Evolutionary conservation across 2,113 vertebrate genomes (phyloP).

Genomic region (Physeter macrocephalus): DNA sequence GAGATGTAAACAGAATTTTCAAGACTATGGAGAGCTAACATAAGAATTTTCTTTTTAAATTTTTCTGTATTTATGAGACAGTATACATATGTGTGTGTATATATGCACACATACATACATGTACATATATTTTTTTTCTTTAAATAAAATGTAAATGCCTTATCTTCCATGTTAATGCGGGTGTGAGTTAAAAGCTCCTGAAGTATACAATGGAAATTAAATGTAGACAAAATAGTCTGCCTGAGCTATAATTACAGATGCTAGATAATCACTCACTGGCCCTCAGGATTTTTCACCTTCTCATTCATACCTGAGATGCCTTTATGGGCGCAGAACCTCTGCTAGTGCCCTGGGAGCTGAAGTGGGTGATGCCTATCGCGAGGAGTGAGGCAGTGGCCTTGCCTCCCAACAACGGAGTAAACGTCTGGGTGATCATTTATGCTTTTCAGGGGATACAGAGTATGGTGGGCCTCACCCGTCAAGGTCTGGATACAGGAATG

Average conservation of each 20-base stretch:
- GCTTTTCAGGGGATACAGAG: not conserved
- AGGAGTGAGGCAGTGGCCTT: not conserved
- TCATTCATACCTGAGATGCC: not conserved
- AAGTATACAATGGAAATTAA: not conserved
- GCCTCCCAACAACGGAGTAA: not conserved
- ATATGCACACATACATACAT: not conserved
- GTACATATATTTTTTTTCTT: not conserved
- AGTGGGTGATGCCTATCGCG: accelerated
- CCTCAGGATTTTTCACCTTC: not conserved
- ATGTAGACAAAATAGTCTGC: not conserved
- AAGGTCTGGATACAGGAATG: not conserved
- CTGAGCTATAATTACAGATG: not conserved
- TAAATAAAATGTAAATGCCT: not conserved
- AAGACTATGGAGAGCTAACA: not conserved
- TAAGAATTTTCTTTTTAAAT: not conserved
- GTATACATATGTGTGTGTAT: not conserved
- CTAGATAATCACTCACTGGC: not conserved
- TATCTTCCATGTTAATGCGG: not conserved
- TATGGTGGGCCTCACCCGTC: accelerated
- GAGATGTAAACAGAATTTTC: conserved; percentile 15
- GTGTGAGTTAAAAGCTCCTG: not conserved
- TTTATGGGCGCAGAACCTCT: not conserved
- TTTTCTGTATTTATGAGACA: not conserved
- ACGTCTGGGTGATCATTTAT: not conserved
- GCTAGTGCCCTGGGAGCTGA: not conserved